phyloP scores from a whole-genome alignment of 2,113 vertebrate species.

The Zosterops japonicus region DNA sequence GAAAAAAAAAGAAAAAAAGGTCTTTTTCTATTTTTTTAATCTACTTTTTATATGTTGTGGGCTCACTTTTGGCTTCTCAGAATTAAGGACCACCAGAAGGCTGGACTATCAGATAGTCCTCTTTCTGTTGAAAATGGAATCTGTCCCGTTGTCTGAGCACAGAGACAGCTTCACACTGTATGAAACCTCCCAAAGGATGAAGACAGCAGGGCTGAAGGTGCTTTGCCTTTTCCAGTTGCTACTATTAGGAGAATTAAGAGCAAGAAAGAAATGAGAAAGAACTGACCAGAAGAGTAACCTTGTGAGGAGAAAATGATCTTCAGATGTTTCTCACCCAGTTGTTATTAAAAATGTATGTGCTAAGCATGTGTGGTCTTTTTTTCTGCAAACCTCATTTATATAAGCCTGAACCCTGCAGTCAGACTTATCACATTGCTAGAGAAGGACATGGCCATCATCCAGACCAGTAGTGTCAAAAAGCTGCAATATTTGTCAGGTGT shows the following conservation, averaged over 20 bases:
- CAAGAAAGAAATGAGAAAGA: background rate
- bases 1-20: background rate
- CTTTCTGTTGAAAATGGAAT: background rate
- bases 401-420: background rate
- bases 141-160: background rate
- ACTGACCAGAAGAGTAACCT: background rate
- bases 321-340: fast-evolving
- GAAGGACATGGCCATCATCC: background rate
- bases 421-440: background rate
- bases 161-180: background rate
- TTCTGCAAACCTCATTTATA: background rate
- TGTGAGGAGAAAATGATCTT: background rate
- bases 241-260: background rate
- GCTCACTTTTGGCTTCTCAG: background rate
- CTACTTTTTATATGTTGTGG: background rate
- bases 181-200: background rate
- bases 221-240: background rate
- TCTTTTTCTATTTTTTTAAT: background rate
- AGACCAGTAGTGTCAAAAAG: background rate
- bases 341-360: background rate
- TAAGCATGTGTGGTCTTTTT: background rate
- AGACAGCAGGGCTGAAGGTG: background rate
- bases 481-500: background rate
- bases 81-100: background rate
- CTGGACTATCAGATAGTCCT: background rate